Base-by-base conservation (phyloP, 2,113 vertebrate genomes). In the Geococcyx californianus region DNA sequence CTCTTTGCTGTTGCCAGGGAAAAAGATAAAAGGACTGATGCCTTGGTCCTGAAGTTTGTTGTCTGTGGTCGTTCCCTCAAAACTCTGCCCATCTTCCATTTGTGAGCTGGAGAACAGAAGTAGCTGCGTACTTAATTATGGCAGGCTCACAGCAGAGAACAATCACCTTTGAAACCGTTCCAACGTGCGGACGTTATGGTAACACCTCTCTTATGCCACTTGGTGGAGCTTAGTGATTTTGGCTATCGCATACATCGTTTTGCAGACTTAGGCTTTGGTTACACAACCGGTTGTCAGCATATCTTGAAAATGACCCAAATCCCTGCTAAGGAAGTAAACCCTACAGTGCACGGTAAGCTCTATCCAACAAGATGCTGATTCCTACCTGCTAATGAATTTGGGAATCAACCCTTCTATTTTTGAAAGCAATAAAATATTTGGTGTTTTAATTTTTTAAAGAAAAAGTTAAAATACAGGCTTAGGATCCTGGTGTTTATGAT, bases 161-260 rank as follows among this genome's bases (percentile, higher is more conserved):
- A 19, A 20, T 21, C 3, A 5, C 73, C 40, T 55, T 34, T 79
- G 69, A 54, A 80, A 51, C 36, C 40, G 3, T 51, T 59, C 40
- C 29, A 36, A 25, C 1, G 9, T 74, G n/a, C 1, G 0, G 19
- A 26, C 0, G 0, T 77, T 47, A 14, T 77, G 68, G 80, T 76
- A 76, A 92, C 51, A 89, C 59, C 55, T 85, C 67, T 84, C 36
- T 86, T 47, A 7, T 83, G 93, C 97, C 97, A 95, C 94, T 96
- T 97, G 95, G 92, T 97, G 96, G 96, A 96, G 96, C 96, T 94
- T 97, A 89, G 81, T 63, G 93, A 95, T 96, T 97, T 91, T 77
- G 84, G 62, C 93, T 92, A 29, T 49, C 23, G 21, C 60, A 58
- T 7, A 7, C 54, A 28, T 49, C 1, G 0, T 18, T 66, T 55